A percentile compares a stretch with the other conserved stretches of the same genome.
These are phyloP conservation scores for Drosophila kikkawai DNA, from an alignment of 1,140 invertebrate genomes.

Conservation along the genomic window DNA sequence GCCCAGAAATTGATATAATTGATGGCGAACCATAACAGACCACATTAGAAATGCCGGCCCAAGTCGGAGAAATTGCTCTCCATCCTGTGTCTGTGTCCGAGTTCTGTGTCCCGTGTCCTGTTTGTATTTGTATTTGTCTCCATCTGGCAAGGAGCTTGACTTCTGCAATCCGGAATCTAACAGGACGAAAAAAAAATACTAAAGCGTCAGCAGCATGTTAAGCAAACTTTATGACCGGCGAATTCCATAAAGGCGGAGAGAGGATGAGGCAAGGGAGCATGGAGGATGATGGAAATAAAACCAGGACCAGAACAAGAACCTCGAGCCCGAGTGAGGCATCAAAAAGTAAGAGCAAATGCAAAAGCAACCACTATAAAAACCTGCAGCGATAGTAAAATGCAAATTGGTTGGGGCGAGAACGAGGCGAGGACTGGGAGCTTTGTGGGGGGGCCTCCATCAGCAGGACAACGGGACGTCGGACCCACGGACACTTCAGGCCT, in stretches of 20 bases:
- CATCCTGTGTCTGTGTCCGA: constrained; percentile 7
- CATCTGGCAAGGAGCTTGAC: constrained; percentile 76
- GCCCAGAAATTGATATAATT: constrained; percentile 78
- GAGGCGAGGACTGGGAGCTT: constrained; percentile 22
- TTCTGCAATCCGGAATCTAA: constrained; percentile 76
- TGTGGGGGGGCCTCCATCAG: constrained; percentile 14
- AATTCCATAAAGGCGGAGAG: constrained; percentile 27
- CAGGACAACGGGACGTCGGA: constrained; percentile 28
- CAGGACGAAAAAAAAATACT: constrained; percentile 51
- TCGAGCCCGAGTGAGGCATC: constrained; percentile 72
- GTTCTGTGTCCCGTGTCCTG: constrained; percentile 30
- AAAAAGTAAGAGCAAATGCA: constrained; percentile 67
- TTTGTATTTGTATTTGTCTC: constrained; percentile 37
- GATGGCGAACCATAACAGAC: constrained; percentile 71
- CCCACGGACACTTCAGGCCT: constrained; percentile 21
- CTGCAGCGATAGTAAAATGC: constrained; percentile 81
- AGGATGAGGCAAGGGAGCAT: constrained; percentile 16
- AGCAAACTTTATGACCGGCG: constrained; percentile 80
- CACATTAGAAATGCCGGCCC: constrained; percentile 68
- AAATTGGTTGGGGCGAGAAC: constrained; percentile 56
- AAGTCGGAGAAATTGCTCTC: constrained; percentile 49
- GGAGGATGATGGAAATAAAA: constrained; percentile 68
- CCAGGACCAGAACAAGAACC: constrained; percentile 54
- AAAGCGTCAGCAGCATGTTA: constrained; percentile 74
- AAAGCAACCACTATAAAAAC: constrained; percentile 79